Base-by-base conservation (phyloP, 2,888 invertebrate genomes). In the Dexiosoma caninum region DNA sequence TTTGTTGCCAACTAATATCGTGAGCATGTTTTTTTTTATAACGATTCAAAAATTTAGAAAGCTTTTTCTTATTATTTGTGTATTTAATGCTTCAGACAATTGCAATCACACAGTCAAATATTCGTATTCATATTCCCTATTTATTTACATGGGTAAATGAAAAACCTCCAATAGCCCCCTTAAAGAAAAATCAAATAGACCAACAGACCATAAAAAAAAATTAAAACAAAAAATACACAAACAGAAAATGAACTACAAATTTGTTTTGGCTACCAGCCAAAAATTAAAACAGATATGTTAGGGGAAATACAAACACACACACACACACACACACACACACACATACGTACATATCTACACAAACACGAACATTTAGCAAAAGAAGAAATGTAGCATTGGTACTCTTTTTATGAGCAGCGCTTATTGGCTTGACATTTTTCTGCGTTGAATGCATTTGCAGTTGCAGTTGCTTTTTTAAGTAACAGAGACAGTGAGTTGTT, bases 371-470 rank as follows among this genome's bases (percentile, higher is more conserved):
- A 53, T n/a, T n/a, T n/a, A n/a, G n/a, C n/a, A n/a, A 60, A 40
- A 53, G 6, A 32, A 27, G 46, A 64, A 55, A 59, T 51, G 16
- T 70, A 40, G 44, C 53, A 70, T 53, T 70, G 35, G 8, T 40
- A 35, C 46, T 64, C 30, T 64, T 69, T 79, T 80, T 80, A 76
- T 76, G 75, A 76, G 79, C 76, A 66, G 79, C 79, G 75, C 76
- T 76, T 66, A 59, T 76, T 76, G 79, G 3, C 35, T 66, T 76
- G 75, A 71, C 79, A 44, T 76, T 70, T 70, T 62, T 27, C 37
- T 57, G 35, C 64, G 35, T 44, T 37, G 40, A n/a, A 51, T 64
- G 62, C 37, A 51, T 51, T 37, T 30, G 6, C 23, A n/a, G 10
- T 42, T 35, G 10, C n/a, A n/a, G n/a, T 9, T 35, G 32, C 30